A percentile compares a stretch with the other conserved stretches of the same genome.
Conservation (phyloP, 2,888 invertebrate genomes). For the Lomographa bimaculata region DNA sequence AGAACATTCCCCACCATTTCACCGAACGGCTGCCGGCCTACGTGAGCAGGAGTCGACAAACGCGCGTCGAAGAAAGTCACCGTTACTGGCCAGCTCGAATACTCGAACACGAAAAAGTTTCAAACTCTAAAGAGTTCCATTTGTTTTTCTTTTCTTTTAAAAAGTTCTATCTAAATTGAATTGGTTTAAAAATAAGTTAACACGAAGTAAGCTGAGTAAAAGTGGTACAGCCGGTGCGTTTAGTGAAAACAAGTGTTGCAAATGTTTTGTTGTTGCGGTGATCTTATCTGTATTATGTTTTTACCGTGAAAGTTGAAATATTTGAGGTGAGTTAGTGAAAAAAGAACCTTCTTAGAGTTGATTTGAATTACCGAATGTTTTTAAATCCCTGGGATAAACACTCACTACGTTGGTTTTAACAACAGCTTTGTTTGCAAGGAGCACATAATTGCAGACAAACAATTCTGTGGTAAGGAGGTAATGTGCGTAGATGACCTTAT, state of each 20-base stretch:
- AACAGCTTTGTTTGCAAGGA: too few species aligned
- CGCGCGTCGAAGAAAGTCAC: slow-evolving; percentile 59
- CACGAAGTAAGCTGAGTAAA: slow-evolving; percentile 1
- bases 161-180: slow-evolving; percentile 11
- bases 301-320: slow-evolving; percentile 42
- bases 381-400: too few species aligned
- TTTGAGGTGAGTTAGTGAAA: slow-evolving; percentile 36
- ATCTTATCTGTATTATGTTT: slow-evolving; percentile 38
- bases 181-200: background rate
- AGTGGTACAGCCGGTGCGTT: slow-evolving; percentile 6
- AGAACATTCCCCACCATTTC: slow-evolving; percentile 52
- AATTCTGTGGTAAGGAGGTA: too few species aligned
- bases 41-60: slow-evolving; percentile 55
- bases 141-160: slow-evolving; percentile 18
- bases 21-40: slow-evolving; percentile 40
- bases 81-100: slow-evolving; percentile 40
- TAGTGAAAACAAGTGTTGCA: slow-evolving; percentile 18
- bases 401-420: too few species aligned
- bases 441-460: too few species aligned
- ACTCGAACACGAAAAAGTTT: slow-evolving; percentile 18
- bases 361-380: too few species aligned
- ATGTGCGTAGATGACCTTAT: too few species aligned
- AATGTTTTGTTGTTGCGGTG: slow-evolving; percentile 29
- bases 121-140: slow-evolving; percentile 15
- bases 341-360: too few species aligned